A percentile compares a stretch with the other conserved stretches of the same genome.
phyloP scores from a whole-genome alignment of 2,888 invertebrate species.

The Flexamia atlantica region DNA sequence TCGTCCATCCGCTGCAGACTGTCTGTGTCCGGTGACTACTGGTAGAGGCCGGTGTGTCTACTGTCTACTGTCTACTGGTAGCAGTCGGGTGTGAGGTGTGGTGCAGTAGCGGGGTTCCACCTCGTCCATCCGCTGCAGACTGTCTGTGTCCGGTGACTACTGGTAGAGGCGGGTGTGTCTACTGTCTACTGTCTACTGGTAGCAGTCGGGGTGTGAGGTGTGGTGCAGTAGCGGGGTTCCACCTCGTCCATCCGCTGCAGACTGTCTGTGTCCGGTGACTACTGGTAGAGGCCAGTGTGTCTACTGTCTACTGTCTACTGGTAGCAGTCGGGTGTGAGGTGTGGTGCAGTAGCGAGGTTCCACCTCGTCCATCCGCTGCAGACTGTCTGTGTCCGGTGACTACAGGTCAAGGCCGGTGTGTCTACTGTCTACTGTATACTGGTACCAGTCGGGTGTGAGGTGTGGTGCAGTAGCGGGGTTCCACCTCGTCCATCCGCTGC shows the following conservation, averaged over 20 bases:
- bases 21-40: conserved; percentile 1
- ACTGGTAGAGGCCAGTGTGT: not conserved
- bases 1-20: conserved; percentile 3
- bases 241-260: conserved; percentile 11
- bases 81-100: conserved; percentile 62
- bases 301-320: not conserved
- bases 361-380: conserved; percentile 16
- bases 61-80: conserved; percentile 23
- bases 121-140: conserved; percentile 4
- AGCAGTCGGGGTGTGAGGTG: conserved; percentile 63
- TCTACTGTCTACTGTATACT: not conserved
- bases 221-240: conserved; percentile 46
- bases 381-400: not conserved
- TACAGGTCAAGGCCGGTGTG: not conserved
- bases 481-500: conserved; percentile 17
- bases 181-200: not conserved
- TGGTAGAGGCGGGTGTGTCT: not conserved
- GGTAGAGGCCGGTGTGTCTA: not conserved
- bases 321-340: conserved; percentile 63
- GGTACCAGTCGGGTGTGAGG: conserved; percentile 60
- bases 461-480: conserved; percentile 47
- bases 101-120: conserved; percentile 48
- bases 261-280: not conserved
- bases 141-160: not conserved
- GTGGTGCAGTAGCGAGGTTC: conserved; percentile 44